These are phyloP conservation scores for Halcyon malimbica DNA, from an alignment of 2,113 vertebrate species.

Conservation along the genomic window DNA sequence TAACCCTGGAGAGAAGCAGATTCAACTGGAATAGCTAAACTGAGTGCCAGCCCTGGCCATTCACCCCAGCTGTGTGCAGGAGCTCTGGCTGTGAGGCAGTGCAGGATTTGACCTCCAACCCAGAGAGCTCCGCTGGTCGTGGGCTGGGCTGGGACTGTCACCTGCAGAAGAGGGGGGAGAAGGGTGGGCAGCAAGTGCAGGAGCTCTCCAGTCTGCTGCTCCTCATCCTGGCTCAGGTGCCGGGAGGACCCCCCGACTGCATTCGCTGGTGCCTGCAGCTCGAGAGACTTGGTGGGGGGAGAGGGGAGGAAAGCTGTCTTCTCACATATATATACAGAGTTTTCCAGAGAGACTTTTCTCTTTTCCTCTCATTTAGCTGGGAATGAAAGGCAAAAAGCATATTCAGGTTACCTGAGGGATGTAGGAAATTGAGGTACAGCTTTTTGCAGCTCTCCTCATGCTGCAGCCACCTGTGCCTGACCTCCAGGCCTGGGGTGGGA, in stretches of 20 bases:
- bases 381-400: not conserved
- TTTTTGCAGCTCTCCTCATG: not conserved
- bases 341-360: not conserved
- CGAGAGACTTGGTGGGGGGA: not conserved
- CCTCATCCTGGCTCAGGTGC: accelerated
- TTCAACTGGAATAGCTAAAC: not conserved
- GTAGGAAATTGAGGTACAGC: not conserved
- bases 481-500: not conserved
- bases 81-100: not conserved
- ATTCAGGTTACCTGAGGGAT: not conserved
- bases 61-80: accelerated
- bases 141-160: not conserved
- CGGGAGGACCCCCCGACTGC: not conserved
- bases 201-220: not conserved
- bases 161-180: not conserved
- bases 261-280: not conserved
- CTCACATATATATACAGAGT: not conserved
- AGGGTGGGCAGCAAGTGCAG: not conserved
- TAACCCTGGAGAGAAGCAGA: not conserved
- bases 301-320: accelerated
- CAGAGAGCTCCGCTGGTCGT: not conserved
- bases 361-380: not conserved
- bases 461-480: not conserved
- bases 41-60: not conserved
- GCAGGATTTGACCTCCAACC: not conserved